Conservation (phyloP, 2,113 vertebrate genomes). For the Psammodynastes pulverulentus region DNA sequence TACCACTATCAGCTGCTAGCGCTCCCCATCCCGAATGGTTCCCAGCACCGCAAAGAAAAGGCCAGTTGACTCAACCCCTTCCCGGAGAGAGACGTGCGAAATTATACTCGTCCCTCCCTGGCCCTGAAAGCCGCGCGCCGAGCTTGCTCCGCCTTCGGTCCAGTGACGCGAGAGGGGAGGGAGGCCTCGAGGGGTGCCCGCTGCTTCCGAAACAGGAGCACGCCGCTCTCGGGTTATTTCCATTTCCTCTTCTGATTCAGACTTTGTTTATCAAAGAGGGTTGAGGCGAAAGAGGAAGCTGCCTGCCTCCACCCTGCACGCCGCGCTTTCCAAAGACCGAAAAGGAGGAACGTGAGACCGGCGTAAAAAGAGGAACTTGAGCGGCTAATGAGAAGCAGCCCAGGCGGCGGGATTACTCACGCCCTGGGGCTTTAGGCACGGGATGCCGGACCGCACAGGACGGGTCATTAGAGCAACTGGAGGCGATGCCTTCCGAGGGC, state of each 20-base stretch:
- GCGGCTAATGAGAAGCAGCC: no score
- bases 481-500: neutral
- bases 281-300: neutral
- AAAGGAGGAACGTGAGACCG: neutral
- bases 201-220: neutral
- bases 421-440: neutral
- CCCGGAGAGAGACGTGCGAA: neutral
- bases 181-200: neutral
- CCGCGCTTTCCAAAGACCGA: neutral
- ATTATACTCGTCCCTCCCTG: accelerated
- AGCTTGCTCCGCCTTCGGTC: neutral
- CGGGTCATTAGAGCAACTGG: neutral
- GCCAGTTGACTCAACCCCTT: neutral
- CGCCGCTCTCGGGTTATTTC: neutral
- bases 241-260: neutral
- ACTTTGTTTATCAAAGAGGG: neutral
- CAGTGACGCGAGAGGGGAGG: neutral
- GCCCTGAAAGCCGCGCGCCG: neutral
- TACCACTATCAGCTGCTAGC: no score
- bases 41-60: neutral
- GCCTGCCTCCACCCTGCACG: neutral
- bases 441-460: neutral
- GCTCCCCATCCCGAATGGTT: neutral
- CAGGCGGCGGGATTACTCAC: neutral
- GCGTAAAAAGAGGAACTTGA: neutral